Conservation (phyloP, 2,113 vertebrate species). For the Xiphorhynchus elegans region DNA sequence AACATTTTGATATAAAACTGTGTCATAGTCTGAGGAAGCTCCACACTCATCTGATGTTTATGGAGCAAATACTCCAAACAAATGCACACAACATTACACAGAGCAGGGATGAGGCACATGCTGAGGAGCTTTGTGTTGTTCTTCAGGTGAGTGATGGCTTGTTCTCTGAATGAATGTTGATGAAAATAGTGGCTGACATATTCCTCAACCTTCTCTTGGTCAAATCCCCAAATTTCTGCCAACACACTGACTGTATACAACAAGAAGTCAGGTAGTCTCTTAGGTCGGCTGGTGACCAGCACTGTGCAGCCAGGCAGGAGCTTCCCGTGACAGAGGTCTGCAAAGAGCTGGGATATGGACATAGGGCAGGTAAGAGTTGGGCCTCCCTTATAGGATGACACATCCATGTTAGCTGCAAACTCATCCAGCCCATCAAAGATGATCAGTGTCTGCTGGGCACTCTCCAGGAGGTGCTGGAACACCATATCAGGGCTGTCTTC, state of each 20-base stretch:
- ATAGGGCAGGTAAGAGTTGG: not conserved
- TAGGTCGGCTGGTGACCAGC: slow-evolving; percentile 84
- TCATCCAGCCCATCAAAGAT: slow-evolving; percentile 93
- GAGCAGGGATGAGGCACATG: slow-evolving; percentile 83
- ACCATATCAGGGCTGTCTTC: slow-evolving; percentile 64
- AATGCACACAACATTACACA: slow-evolving; percentile 85
- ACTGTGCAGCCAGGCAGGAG: slow-evolving; percentile 87
- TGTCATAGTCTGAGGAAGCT: slow-evolving; percentile 82
- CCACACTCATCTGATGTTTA: not conserved
- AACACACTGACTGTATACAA: slow-evolving; percentile 57
- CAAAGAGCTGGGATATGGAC: slow-evolving; percentile 80
- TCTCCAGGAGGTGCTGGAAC: slow-evolving; percentile 79
- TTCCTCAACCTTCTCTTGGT: slow-evolving; percentile 74
- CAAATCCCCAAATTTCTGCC: slow-evolving; percentile 84
- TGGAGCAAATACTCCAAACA: slow-evolving; percentile 81
- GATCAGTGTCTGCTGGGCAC: slow-evolving; percentile 77
- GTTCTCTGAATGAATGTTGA: not conserved
- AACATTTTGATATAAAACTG: slow-evolving; percentile 87
- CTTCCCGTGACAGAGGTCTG: slow-evolving; percentile 76
- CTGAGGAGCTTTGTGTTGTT: slow-evolving; percentile 75
- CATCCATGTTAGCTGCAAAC: slow-evolving; percentile 63
- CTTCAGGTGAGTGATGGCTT: slow-evolving; percentile 73
- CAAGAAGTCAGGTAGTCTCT: slow-evolving; percentile 72
- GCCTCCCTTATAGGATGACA: not conserved
- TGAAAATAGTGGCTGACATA: slow-evolving; percentile 80